Evolutionary conservation across 2,797 vertebrate genomes (phyloP), one percentile per base, ranked within the genome.

Genomic region (Leucoraja ocellata): DNA sequence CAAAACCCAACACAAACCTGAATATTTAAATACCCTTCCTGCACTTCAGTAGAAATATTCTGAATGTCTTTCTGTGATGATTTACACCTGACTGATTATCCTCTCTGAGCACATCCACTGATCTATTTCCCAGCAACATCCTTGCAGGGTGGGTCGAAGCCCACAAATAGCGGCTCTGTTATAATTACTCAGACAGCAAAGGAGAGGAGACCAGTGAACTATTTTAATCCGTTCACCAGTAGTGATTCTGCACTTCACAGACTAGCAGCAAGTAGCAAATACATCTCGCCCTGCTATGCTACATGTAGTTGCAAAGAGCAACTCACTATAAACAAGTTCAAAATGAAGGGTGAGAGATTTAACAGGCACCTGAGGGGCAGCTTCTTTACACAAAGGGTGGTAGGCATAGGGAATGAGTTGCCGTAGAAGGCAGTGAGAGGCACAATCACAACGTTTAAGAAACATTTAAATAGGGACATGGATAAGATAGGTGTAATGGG

Each of bases 121-220:
- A 68, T 1, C 36, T 39, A 23, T 9, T 8, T 91, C 36, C n/a
- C 86, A 36, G n/a, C 36, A 39, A 91, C 0, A 91, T 91, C 58
- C 21, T 71, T 39, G 86, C 14, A 23, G 65, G 36, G 32, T 65
- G 63, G 28, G 32, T 8, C 16, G 11, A 36, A 23, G 14, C 65
- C 63, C 18, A 91, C 25, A 39, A 91, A 91, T 39, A 91, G 71
- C 39, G n/a, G 16, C 32, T 39, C n/a, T 36, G 32, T 6, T 91
- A 23, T 39, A 91, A 91, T 91, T 91, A 91, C 71, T 68, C 65
- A 91, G 86, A 91, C 86, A 91, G 86, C 28, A 39, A 39, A 91
- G 65, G 86, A 68, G 86, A 71, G 71, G 23, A 71, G 32, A 39
- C 63, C 16, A 11, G 18, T 18, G 32, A 23, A 71, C n/a, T 91